Evolutionary conservation across 1,140 invertebrate genomes (phyloP), one percentile per base, ranked within the genome.

Genomic region (Nasonia longicornis): DNA sequence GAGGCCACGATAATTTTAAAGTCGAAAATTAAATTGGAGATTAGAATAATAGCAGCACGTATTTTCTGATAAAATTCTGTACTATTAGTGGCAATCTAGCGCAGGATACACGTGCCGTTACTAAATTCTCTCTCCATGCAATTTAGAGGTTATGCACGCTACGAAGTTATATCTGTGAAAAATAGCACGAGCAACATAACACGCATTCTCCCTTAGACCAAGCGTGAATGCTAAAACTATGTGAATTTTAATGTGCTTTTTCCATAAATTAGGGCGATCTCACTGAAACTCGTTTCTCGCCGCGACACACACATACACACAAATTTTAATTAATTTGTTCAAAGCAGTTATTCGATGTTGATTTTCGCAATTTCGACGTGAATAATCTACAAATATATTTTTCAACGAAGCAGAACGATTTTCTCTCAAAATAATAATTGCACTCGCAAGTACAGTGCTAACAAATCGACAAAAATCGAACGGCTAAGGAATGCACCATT

Each of bases 161-260:
- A 58, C 52, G 6, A 58, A 71, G 69, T n/a, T 71, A 71, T 38
- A 35, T 71, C 69, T 71, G 52, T 58, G 69, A 71, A 71, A 71
- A 71, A 71, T 71, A 38, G 69, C 35, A 71, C 35, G 69, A n/a
- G 29, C 11, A 71, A 71, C 69, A 42, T 42, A 71, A 71, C 69
- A 71, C 16, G 69, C 69, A 71, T 71, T 42, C 69, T 20, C 11
- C 67, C 67, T 16, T 35, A 71, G 35, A 20, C 16, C n/a, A 3
- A 71, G 16, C 16, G 16, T 71, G 52, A 71, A 31, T 38, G 31
- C 16, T 71, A 29, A 71, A 71, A 20, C 69, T 31, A n/a, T n/a
- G 35, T n/a, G 69, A 71, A 38, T 71, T 71, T 71, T 71, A 29
- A 71, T 71, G 29, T 20, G 35, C 35, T n/a, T 71, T 71, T 71